Evolutionary conservation across 2,797 vertebrate species (phyloP), one percentile per base, ranked within the genome.

Genomic region (Gallinago stenura): DNA sequence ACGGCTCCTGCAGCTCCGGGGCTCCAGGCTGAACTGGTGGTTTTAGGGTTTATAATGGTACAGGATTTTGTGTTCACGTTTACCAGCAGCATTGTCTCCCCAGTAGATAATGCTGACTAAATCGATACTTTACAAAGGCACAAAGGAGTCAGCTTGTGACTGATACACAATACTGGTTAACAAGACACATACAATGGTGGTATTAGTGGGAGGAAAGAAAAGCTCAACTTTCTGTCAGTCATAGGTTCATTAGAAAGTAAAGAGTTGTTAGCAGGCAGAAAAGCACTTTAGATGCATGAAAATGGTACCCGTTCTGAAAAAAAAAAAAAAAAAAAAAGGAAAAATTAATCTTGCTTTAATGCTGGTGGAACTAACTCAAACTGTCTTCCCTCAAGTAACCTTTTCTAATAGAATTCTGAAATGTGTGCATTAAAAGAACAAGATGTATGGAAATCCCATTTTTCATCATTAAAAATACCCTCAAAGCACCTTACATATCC

Each of bases 201-300:
- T 95, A 93, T 97, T 97, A 96, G 96, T 77, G 90, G 91, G 93
- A 95, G 96, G 96, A 97, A 94, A 96, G 95, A 96, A 96, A 94
- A 96, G 93, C 94, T 96, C 91, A 92, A 95, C 94, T 94, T 97
- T 65, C 92, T 93, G 90, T 92, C 94, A 93, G 81, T 93, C 94
- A 93, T 30, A 95, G 87, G 83, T 95, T 95, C 75, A 64, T 94
- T 93, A 92, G 91, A 95, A 95, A 96, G 93, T 91, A 95, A 87
- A 95, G 80, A 87, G 83, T 58, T 80, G 90, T 80, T 90, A 87
- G 71, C 61, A 65, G 75, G 89, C 75, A 94, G 90, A 94, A 96
- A 96, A 93, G 50, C 71, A 87, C 90, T 96, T 92, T 87, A 83
- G 75, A 37, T 48, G 60, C 73, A 31, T 45, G 80, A 87, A 95